Percentiles rank a stretch among this genome's conserved stretches.
These are phyloP conservation scores for Noctua janthe DNA, from an alignment of 2,888 invertebrate species.

Conservation along the genomic window DNA sequence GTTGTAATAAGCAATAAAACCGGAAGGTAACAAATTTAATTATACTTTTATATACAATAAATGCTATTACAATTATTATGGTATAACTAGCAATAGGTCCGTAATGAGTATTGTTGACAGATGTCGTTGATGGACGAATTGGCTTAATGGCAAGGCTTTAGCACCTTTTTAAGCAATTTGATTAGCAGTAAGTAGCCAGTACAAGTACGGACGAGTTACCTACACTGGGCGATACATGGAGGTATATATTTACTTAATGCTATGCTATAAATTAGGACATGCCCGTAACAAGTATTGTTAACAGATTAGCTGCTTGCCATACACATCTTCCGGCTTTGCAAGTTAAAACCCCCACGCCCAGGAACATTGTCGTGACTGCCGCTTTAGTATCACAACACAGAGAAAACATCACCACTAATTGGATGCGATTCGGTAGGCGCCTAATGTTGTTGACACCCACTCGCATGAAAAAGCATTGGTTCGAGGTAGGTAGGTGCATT, in stretches of 20 bases:
- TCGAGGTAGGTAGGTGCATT: conserved; percentile 28
- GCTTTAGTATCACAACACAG: conserved; percentile 20
- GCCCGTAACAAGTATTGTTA: conserved; percentile 46
- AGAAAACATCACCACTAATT: conserved; percentile 23
- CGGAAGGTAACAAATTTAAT: conserved; percentile 4
- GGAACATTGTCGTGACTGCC: conserved; percentile 19
- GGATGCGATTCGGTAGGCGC: conserved; percentile 36
- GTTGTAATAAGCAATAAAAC: not conserved
- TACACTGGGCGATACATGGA: conserved; percentile 4
- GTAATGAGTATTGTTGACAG: conserved; percentile 53
- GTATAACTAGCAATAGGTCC: conserved; percentile 35
- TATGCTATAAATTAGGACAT: conserved; percentile 9
- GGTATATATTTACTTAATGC: conserved; percentile 15
- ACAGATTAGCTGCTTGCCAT: conserved; percentile 43
- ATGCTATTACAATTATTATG: not conserved
- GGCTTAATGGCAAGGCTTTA: not conserved
- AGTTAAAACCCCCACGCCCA: conserved; percentile 19
- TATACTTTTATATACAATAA: not conserved
- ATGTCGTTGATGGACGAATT: conserved; percentile 16
- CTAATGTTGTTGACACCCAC: not conserved
- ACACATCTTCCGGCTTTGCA: conserved; percentile 21
- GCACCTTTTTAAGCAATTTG: not conserved
- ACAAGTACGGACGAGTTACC: not conserved
- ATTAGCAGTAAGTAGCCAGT: conserved; percentile 22
- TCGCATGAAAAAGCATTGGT: conserved; percentile 22